These are phyloP conservation scores for Mesembrinibis cayennensis DNA, from an alignment of 2,113 vertebrate species.

Conservation along the genomic window DNA sequence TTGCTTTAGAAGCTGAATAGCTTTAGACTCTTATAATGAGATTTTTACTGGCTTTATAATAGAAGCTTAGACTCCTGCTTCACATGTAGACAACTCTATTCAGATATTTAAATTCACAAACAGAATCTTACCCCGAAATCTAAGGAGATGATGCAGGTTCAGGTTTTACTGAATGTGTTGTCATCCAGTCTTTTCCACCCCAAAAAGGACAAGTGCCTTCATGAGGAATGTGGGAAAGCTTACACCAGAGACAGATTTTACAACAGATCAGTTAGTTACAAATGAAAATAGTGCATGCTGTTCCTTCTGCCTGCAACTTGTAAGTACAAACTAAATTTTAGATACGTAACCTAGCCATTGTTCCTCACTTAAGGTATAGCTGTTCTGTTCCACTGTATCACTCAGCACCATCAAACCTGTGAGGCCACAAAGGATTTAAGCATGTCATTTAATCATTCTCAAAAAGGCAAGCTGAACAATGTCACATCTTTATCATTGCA, in stretches of 20 bases:
- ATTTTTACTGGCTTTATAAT: not conserved
- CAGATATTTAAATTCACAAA: not conserved
- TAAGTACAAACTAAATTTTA: not conserved
- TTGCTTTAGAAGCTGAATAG: not conserved
- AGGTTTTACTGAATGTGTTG: not conserved
- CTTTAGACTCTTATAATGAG: not conserved
- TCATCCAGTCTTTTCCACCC: not conserved
- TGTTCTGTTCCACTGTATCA: not conserved
- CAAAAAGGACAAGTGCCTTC: not conserved
- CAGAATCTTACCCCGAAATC: not conserved
- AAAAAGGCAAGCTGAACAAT: slow-evolving; percentile 56
- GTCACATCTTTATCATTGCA: slow-evolving; percentile 62
- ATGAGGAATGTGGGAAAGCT: not conserved
- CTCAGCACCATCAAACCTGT: not conserved
- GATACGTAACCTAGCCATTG: not conserved
- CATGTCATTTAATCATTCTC: slow-evolving; percentile 48
- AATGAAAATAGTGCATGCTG: not conserved
- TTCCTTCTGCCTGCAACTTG: not conserved
- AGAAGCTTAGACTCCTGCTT: not conserved
- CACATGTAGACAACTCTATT: not conserved
- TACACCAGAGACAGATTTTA: not conserved
- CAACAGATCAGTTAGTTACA: not conserved
- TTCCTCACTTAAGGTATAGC: not conserved
- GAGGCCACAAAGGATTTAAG: slow-evolving; percentile 54
- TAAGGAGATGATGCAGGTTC: not conserved